Conservation (phyloP, 2,888 invertebrate species). For the Cephus nigrinus region DNA sequence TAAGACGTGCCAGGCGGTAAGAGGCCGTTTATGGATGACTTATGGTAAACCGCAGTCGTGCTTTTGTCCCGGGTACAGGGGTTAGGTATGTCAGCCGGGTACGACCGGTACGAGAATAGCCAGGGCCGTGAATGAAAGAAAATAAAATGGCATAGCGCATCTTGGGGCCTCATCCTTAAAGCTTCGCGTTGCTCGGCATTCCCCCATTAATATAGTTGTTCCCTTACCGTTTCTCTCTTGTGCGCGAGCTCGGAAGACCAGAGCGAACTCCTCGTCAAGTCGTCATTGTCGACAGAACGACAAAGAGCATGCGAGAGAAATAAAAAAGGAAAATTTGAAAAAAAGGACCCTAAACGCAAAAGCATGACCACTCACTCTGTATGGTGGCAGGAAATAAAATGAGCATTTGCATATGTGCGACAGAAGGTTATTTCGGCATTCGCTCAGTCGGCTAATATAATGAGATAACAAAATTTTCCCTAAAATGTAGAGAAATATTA, state of each 20-base stretch:
- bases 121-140: conserved; percentile 29
- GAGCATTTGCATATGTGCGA: not conserved
- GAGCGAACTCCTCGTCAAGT: not conserved
- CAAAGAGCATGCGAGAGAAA: not conserved
- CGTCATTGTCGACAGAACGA: not conserved
- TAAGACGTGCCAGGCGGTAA: not conserved
- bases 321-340: not conserved
- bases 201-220: conserved; percentile 45
- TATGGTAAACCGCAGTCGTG: conserved; percentile 3
- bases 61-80: conserved; percentile 17
- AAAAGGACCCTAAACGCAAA: not conserved
- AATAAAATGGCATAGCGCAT: conserved; percentile 38
- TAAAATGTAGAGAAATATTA: not conserved
- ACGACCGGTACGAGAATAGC: conserved; percentile 19
- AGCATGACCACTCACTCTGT: not conserved
- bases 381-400: not conserved
- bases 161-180: conserved; percentile 35
- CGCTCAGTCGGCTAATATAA: not conserved
- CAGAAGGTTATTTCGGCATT: not conserved
- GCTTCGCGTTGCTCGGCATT: conserved; percentile 32
- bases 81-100: conserved; percentile 8
- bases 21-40: conserved; percentile 1
- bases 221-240: conserved; percentile 23
- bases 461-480: not conserved
- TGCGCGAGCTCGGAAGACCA: not conserved